phyloP scores from a whole-genome alignment of 2,113 vertebrate genomes.

The human region GRCh38 chr20:61876001-61876500 shows the following conservation, averaged over 20 bases:
- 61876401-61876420: too few species aligned
- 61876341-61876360: too few species aligned
- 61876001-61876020: background rate
- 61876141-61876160: background rate
- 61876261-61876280: too few species aligned
- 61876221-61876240: too few species aligned
- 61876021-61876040: accelerated
- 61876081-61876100: too few species aligned
- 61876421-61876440: too few species aligned
- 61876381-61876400: too few species aligned
- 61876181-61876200: background rate
- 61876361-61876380: too few species aligned
- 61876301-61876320: background rate
- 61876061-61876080: background rate
- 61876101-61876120: background rate
- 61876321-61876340: background rate
- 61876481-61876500: too few species aligned
- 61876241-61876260: background rate
- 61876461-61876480: too few species aligned
- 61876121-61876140: background rate
- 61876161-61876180: background rate
- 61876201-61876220: background rate
- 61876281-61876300: too few species aligned
- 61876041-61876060: accelerated
- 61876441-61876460: too few species aligned